Conservation (phyloP, 2,797 vertebrate species). For the Synanceia verrucosa region DNA sequence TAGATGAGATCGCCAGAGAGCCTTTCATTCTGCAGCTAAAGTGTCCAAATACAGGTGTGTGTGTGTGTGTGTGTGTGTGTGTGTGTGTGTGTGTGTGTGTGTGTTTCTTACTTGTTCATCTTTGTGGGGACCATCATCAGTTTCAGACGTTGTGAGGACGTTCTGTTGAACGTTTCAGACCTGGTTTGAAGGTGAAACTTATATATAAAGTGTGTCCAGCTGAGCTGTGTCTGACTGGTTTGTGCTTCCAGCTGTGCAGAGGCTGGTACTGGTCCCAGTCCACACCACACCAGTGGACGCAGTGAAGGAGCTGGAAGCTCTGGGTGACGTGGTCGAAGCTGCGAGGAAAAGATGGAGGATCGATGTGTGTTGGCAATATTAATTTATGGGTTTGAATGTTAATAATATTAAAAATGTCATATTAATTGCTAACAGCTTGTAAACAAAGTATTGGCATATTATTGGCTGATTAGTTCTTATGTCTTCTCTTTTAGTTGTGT, state of each 20-base stretch:
- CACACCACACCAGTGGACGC: constrained; percentile 78
- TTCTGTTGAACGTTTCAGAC: too few relatives aligned
- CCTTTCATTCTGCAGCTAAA: constrained; percentile 76
- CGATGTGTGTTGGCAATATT: constrained; percentile 36
- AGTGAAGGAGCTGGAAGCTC: constrained; percentile 77
- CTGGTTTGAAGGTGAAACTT: too few relatives aligned
- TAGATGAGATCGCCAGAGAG: constrained; percentile 76
- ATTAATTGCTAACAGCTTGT: too few relatives aligned
- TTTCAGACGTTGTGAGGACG: neutral
- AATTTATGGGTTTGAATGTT: too few relatives aligned
- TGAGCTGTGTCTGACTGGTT: neutral
- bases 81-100: neutral
- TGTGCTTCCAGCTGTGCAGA: constrained; percentile 57
- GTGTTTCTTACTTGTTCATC: neutral
- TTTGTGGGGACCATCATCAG: too few relatives aligned
- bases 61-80: neutral
- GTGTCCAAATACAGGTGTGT: constrained; percentile 40
- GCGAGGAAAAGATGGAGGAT: constrained; percentile 65
- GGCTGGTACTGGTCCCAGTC: constrained; percentile 78
- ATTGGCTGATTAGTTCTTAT: too few relatives aligned
- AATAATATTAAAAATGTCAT: too few relatives aligned
- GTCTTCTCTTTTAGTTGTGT: neutral
- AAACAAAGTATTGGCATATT: too few relatives aligned
- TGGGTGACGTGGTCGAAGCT: constrained; percentile 70
- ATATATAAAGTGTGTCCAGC: too few relatives aligned